Conservation (phyloP, 2,888 invertebrate species). For the Andrena praecox region DNA sequence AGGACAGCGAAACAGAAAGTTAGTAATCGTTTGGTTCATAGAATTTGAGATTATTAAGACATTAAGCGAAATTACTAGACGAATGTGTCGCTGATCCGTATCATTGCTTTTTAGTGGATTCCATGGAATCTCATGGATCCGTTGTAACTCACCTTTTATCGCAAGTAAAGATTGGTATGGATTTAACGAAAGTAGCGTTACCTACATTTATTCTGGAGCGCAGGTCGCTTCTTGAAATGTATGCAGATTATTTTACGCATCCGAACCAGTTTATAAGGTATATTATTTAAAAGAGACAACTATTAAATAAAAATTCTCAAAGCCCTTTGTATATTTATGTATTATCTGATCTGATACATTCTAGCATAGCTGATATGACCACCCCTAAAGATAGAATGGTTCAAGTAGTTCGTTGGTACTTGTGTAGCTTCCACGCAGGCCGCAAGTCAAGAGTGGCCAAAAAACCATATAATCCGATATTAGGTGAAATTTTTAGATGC, state of each 20-base stretch:
- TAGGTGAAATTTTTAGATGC: slow-evolving; percentile 98
- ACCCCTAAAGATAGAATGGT: slow-evolving; percentile 96
- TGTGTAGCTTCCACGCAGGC: slow-evolving; percentile 99
- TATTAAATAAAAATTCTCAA: background rate
- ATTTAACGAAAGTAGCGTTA: slow-evolving; percentile 98
- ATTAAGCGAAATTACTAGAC: background rate
- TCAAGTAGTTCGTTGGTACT: slow-evolving; percentile 97
- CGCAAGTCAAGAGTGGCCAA: slow-evolving; percentile 98
- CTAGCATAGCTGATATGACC: slow-evolving; percentile 94
- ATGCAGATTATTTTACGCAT: slow-evolving; percentile 99
- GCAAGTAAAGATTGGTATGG: slow-evolving; percentile 99
- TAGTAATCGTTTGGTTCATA: slow-evolving; percentile 78
- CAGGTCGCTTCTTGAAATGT: slow-evolving; percentile 99
- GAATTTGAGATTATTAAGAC: background rate
- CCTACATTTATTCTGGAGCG: slow-evolving; percentile 99
- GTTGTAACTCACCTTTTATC: slow-evolving; percentile 98
- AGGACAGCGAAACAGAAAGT: slow-evolving; percentile 93
- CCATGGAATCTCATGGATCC: slow-evolving; percentile 98
- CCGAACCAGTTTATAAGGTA: slow-evolving; percentile 98
- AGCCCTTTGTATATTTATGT: background rate
- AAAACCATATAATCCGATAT: slow-evolving; percentile 99
- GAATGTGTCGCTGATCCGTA: background rate
- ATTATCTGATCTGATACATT: slow-evolving; percentile 17
- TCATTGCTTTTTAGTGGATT: slow-evolving; percentile 87
- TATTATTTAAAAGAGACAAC: slow-evolving; percentile 65